Percentiles rank a stretch among this genome's conserved stretches.
Evolutionary conservation across 2,797 vertebrate species (phyloP).

Genomic region (Pitangus sulphuratus): DNA sequence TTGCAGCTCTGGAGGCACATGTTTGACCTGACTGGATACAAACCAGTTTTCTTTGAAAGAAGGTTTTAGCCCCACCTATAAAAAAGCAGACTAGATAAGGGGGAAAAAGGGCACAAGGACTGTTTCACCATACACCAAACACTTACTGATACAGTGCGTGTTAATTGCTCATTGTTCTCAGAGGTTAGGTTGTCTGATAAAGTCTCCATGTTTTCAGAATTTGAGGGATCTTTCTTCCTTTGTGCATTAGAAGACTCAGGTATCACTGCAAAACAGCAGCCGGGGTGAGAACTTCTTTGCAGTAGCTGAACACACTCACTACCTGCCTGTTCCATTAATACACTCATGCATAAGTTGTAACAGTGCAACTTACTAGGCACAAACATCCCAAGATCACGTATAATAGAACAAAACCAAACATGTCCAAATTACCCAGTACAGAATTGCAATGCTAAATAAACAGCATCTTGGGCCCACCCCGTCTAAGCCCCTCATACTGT

Average conservation of each 20-base stretch:
- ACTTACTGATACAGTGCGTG: background rate
- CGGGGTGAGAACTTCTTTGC: rapidly evolving
- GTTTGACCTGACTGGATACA: background rate
- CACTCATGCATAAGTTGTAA: rapidly evolving
- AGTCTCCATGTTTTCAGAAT: background rate
- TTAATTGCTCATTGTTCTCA: background rate
- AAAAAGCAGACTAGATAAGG: background rate
- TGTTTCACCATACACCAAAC: background rate
- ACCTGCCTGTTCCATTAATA: background rate
- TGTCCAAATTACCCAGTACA: background rate
- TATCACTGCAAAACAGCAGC: background rate
- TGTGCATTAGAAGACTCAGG: background rate
- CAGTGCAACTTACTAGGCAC: background rate
- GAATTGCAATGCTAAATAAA: background rate
- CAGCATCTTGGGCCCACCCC: background rate
- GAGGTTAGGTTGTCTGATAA: background rate
- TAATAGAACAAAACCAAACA: background rate
- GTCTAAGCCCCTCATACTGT: rapidly evolving
- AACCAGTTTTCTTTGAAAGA: background rate
- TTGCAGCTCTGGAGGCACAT: background rate
- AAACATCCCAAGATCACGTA: background rate
- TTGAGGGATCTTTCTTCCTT: background rate
- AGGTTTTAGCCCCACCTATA: background rate
- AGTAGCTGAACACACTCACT: background rate
- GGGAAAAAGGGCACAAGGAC: background rate